A percentile compares a stretch with the other conserved stretches of the same genome.
These are phyloP conservation scores for Syngnathus rostellatus DNA, from an alignment of 2,797 vertebrate genomes.

Conservation along the genomic window DNA sequence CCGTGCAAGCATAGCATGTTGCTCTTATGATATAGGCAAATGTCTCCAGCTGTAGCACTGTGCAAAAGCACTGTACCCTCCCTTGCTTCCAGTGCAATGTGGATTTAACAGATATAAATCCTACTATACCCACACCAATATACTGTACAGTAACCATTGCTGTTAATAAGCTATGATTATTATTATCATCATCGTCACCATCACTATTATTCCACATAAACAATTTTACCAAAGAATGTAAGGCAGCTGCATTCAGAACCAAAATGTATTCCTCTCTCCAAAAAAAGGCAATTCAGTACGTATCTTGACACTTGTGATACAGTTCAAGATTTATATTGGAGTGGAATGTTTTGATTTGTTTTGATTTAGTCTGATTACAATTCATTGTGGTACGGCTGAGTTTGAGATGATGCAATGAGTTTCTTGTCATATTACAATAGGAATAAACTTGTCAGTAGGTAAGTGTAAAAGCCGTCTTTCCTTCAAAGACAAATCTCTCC, in stretches of 20 bases:
- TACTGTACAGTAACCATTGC: constrained; percentile 43
- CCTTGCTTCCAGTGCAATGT: constrained; percentile 23
- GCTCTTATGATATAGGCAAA: constrained; percentile 24
- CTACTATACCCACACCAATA: constrained; percentile 57
- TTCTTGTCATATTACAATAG: no score
- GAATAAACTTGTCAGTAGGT: no score
- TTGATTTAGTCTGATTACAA: no score
- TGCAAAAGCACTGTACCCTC: constrained; percentile 4
- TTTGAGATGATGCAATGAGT: no score
- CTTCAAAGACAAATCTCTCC: no score
- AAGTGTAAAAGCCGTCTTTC: no score
- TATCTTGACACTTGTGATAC: no score
- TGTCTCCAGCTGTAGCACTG: background rate
- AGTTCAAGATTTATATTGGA: no score
- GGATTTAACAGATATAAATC: constrained; percentile 42
- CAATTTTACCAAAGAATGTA: constrained; percentile 38
- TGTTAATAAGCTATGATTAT: constrained; percentile 25
- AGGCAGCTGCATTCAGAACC: constrained; percentile 39
- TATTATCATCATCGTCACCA: constrained; percentile 24
- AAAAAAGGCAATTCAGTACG: no score
- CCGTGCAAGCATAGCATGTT: constrained; percentile 3
- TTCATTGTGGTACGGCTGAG: no score
- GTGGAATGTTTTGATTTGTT: no score
- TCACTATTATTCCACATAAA: constrained; percentile 49
- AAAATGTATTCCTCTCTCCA: background rate